Conservation (phyloP, 2,113 vertebrate genomes). For the Piaya cayana region DNA sequence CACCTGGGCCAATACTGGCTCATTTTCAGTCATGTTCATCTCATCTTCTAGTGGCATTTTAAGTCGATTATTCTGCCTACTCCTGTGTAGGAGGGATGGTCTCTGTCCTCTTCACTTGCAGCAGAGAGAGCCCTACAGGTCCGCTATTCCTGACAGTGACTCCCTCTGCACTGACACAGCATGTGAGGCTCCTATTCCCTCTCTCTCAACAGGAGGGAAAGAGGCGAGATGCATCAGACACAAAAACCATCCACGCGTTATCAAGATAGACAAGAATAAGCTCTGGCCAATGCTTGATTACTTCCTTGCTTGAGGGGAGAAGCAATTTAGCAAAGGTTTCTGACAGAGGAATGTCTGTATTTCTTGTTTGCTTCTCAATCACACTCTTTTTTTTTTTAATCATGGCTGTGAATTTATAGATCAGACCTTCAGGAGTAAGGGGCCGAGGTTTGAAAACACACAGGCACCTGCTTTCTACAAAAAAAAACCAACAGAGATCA, state of each 20-base stretch:
- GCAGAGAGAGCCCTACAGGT: fast-evolving
- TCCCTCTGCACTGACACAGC: fast-evolving
- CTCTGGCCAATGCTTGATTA: not conserved
- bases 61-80: not conserved
- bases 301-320: not conserved
- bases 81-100: fast-evolving
- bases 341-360: not conserved
- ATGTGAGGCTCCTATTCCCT: not conserved
- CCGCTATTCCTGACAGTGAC: not conserved
- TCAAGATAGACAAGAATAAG: not conserved
- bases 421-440: not conserved
- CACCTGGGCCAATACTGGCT: no score
- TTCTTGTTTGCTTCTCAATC: slow-evolving; percentile 8
- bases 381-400: not conserved
- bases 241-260: fast-evolving
- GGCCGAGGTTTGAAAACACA: not conserved
- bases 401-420: not conserved
- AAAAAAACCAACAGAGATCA: not conserved
- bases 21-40: no score
- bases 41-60: not conserved
- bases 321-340: not conserved
- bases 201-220: not conserved
- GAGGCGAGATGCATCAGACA: not conserved
- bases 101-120: not conserved
- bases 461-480: not conserved